Base-by-base conservation (phyloP, 2,113 vertebrate species). In the Numida meleagris region DNA sequence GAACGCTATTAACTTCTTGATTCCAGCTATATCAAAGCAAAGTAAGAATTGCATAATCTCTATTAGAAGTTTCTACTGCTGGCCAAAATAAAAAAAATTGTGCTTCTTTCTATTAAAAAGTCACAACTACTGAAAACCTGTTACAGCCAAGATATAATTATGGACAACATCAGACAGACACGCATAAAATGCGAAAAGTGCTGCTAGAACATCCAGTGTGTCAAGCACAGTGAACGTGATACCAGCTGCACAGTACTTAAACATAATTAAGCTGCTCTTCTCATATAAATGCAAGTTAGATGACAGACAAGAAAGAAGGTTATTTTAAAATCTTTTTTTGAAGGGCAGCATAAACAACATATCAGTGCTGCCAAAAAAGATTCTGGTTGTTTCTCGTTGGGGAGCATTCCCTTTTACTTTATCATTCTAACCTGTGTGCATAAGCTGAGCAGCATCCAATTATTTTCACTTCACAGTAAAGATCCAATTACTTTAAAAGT, bases 211-310 rank as follows among this genome's bases (percentile, higher is more conserved):
- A 72, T 42, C 43, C 70, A 80, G 61, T 27, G 12, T 91, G 34
- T 78, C 27, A 71, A 90, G 53, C 40, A 51, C 38, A 89, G 42
- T 27, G 31, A 86, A 94, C 25, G 42, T 7, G 45, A 82, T 51
- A 51, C 31, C 86, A 95, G 68, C 57, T 95, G 90, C 80, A 92
- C 38, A 81, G 72, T 86, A 81, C 72, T 90, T 88, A n/a, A 83
- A 40, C 50, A n/a, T 71, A 88, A 90, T 92, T 88, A 86, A 92
- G 57, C 34, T 23, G 38, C n/a, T 83, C 50, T 88, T 79, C 67
- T 91, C 66, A 77, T 20, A 55, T 43, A 66, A 66, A 85, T 57
- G 2, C 10, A 63, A 93, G 33, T 38, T 40, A 88, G 90, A 67
- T 40, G 61, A 83, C 51, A 86, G 25, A 24, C 65, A 71, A 62